phyloP scores from a whole-genome alignment of 2,113 vertebrate genomes.

The Solenodon paradoxus region DNA sequence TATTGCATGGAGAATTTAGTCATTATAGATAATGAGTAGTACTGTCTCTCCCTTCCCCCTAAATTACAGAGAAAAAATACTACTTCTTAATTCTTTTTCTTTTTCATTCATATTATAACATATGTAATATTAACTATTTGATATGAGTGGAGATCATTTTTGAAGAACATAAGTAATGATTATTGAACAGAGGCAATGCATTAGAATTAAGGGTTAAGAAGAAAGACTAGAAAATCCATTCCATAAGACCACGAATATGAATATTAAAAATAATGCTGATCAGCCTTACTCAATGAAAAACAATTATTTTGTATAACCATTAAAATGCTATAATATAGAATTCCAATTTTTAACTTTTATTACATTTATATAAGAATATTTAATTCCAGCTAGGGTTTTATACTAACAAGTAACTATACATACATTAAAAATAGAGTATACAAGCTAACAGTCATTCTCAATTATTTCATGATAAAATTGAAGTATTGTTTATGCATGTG shows the following conservation, averaged over 20 bases:
- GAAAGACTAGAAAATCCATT: neutral
- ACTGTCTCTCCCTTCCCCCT: neutral
- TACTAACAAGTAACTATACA: neutral
- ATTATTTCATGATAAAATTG: neutral
- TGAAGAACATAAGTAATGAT: neutral
- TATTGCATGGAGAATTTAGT: neutral
- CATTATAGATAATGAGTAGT: neutral
- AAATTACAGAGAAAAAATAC: neutral
- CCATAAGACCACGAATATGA: neutral
- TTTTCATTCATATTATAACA: neutral
- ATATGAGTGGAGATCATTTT: neutral
- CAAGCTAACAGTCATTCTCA: neutral
- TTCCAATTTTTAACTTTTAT: neutral
- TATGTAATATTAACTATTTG: neutral
- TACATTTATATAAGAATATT: neutral
- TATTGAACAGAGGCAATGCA: neutral
- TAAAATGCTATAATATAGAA: neutral
- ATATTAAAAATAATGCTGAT: neutral
- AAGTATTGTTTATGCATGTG: neutral
- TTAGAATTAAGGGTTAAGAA: neutral
- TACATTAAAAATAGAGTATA: neutral
- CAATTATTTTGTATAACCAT: neutral
- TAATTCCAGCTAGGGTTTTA: neutral
- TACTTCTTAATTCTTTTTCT: neutral
- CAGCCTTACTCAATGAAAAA: neutral